Base-by-base conservation (phyloP, 1,140 invertebrate genomes). In the Patella vulgata region DNA sequence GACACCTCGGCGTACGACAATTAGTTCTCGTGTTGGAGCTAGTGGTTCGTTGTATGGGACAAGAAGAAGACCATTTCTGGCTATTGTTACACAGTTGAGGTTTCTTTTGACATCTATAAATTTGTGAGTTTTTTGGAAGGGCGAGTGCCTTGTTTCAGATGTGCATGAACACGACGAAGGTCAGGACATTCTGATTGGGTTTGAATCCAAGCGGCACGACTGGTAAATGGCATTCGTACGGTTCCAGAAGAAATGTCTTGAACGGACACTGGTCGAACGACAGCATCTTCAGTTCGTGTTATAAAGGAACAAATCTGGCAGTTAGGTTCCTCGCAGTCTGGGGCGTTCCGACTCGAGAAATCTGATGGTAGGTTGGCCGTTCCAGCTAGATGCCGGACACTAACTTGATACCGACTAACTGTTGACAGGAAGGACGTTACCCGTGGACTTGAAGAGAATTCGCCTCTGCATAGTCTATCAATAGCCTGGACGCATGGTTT, bases 401-500 rank as follows among this genome's bases (percentile, higher is more conserved):
- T 28, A 4, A 62, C 52, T 42, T 70, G 57, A 44, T 66, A 66
- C 5, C 61, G 19, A 47, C 69, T 69, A 27, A 65, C 66, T 28
- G 51, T 61, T 14, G 65, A 51, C 47, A 70, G 40, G 48, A 66
- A 62, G 23, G 58, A 54, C 14, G 63, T 42, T 2, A 70, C 57
- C 14, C 63, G 43, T 12, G 58, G 70, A 30, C 58, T 70, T 6
- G 68, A 36, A 6, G 57, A 71, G 44, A 73, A 73, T 36, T 73
- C 56, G 8, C 61, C 64, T 42, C 68, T 36, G 25, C 62, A 68
- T 9, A 73, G 51, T 47, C 61, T 73, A 30, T 63, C 60, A 56
- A 53, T 59, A 9, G 71, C 58, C 47, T 61, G 61, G 9, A 73
- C 68, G 30, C 71, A 68, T n/a, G 68, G 64, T 47, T 68, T 62